Conservation (phyloP, 1,140 invertebrate genomes). For the Manduca sexta region DNA sequence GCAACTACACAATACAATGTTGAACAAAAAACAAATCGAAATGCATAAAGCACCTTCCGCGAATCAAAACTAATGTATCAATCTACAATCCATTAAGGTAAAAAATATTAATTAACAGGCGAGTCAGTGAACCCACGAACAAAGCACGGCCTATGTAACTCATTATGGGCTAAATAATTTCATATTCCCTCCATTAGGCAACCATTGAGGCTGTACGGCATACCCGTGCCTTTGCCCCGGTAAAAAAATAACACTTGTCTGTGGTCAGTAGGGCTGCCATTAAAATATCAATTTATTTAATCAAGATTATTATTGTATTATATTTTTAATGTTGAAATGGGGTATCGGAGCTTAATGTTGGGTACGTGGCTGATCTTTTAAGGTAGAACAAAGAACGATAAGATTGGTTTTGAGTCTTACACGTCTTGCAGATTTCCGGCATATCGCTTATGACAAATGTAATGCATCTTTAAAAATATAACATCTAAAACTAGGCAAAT, state of each 20-base stretch:
- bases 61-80: neutral
- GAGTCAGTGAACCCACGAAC: constrained; percentile 37
- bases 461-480: too few species aligned
- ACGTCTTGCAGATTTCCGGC: too few species aligned
- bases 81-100: constrained; percentile 24
- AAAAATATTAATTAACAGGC: constrained; percentile 48
- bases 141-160: constrained; percentile 52
- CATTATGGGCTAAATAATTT: constrained; percentile 62
- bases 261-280: constrained; percentile 18
- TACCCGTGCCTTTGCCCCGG: too few species aligned
- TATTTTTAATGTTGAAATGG: too few species aligned
- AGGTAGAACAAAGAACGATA: too few species aligned
- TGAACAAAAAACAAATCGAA: neutral
- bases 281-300: neutral
- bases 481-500: too few species aligned
- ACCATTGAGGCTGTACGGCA: constrained; percentile 40
- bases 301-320: too few species aligned
- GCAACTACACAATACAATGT: too few species aligned
- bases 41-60: neutral
- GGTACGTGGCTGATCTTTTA: too few species aligned
- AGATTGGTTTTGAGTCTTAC: too few species aligned
- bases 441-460: too few species aligned
- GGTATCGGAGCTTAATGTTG: too few species aligned
- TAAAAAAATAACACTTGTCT: constrained; percentile 28
- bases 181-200: constrained; percentile 60